These are phyloP conservation scores for Myocastor coypus DNA, from an alignment of 2,113 vertebrate species.

Conservation along the genomic window DNA sequence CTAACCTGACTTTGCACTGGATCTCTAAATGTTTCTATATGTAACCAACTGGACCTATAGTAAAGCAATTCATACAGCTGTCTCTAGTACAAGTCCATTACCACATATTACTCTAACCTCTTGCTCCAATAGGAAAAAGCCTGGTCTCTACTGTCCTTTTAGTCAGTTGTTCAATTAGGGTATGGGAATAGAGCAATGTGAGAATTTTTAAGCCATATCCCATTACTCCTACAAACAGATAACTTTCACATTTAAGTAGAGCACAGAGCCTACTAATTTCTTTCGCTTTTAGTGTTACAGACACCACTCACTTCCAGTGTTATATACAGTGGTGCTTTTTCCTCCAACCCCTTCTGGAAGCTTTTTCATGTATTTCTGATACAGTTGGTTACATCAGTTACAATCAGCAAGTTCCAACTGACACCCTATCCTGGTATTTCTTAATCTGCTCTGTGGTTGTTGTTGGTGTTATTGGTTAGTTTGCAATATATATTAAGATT, in stretches of 20 bases:
- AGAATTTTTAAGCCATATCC: background rate
- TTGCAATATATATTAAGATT: background rate
- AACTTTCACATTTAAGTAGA: background rate
- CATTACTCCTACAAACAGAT: background rate
- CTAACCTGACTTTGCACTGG: background rate
- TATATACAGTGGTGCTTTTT: background rate
- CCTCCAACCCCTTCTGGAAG: background rate
- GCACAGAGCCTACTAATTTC: background rate
- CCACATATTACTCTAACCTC: background rate
- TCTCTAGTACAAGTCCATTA: background rate
- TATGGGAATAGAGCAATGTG: background rate
- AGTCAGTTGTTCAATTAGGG: background rate
- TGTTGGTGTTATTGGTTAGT: background rate
- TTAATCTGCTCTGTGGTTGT: background rate
- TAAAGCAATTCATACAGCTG: background rate
- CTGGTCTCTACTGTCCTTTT: background rate
- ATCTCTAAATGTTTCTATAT: background rate
- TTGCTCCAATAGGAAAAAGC: background rate
- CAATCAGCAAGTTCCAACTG: too few species aligned
- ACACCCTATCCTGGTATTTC: background rate
- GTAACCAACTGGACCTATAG: background rate
- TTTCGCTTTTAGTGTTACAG: background rate
- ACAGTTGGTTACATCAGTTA: background rate
- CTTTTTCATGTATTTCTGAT: constrained; percentile 9
- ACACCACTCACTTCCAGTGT: background rate